Evolutionary conservation across 2,888 invertebrate genomes (phyloP), one percentile per base, ranked within the genome.

Genomic region (Drosophila anceps): DNA sequence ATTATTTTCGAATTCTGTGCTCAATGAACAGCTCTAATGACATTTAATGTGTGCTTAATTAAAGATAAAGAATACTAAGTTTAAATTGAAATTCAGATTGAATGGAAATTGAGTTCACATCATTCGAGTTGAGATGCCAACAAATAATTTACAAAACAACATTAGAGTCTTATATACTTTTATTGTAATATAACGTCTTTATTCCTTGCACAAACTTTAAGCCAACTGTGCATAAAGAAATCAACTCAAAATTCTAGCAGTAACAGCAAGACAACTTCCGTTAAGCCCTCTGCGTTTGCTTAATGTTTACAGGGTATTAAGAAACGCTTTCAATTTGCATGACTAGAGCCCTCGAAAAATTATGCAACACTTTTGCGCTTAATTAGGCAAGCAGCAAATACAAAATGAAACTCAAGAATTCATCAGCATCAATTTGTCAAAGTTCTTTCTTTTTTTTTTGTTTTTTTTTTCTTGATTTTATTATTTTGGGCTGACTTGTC

Each of bases 361-460:
- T 86, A 81, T 82, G 82, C 85, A 69, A 75, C 76, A 69, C 73
- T 79, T 81, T 82, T 73, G 65, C 64, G 78, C 78, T 75, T 72
- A 70, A 74, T 88, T 84, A 81, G 73, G 76, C 76, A 76, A 53
- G 33, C 48, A 24, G 75, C 63, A 57, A 60, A 53, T 61, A 62
- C 63, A 43, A 76, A 84, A 81, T 66, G 68, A 71, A 71, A 74
- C 70, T 81, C 72, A 76, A 67, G 69, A 86, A 84, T 84, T 82
- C 79, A 76, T 66, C 76, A 79, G 79, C 76, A 84, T 76, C 84
- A 80, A 84, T 80, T 71, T 87, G 82, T 74, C 82, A 76, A 79
- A 83, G 76, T 72, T 62, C 29, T 20, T n/a, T 51, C n/a, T 55
- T 33, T 13, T 8, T 24, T 44, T 18, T 54, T 39, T 29, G 8